Evolutionary conservation across 2,113 vertebrate genomes (phyloP), one percentile per base, ranked within the genome.

Genomic region (Brachyhypopomus occidentalis): DNA sequence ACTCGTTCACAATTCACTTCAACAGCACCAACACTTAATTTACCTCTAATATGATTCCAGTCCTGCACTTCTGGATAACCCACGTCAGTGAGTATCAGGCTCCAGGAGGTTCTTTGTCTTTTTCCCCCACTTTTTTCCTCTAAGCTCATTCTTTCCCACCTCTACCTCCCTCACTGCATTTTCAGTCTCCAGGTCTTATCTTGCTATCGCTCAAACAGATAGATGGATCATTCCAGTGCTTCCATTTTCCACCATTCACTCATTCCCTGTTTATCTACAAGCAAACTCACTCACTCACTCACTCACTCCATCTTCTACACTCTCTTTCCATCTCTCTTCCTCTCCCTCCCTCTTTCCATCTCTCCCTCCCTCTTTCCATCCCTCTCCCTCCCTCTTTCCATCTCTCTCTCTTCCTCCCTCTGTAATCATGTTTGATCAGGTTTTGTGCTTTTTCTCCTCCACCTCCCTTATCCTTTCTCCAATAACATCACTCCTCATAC

Each of bases 171-270:
- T 48, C 30, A 72, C 78, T 34, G 36, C 34, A 16, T 27, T 75
- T 81, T 58, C 30, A 41, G n/a, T 52, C 64, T 81, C n/a, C 52
- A 16, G 16, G 27, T 80, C 72, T 74, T 67, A 58, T 41, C 56
- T 20, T 60, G 73, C 38, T 2, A 73, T 30, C 30, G 67, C 75
- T 81, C 34, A 75, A 81, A 81, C 66, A 72, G 63, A 81, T 72
- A 75, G 62, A 81, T 75, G 72, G 79, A 58, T 75, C 73, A 74
- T 80, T 75, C 71, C 60, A 74, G 12, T 12, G 60, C 36, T 64
- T 48, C 41, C 2, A 22, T 56, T 45, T 36, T 36, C 30, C 55
- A 69, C n/a, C 72, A 59, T 27, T 55, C 27, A 20, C 72, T 74
- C 25, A 2, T 16, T 66, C 25, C 30, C 27, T n/a, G 19, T 38